Base-by-base conservation (phyloP, 1,140 invertebrate species). In the Linepithema humile region DNA sequence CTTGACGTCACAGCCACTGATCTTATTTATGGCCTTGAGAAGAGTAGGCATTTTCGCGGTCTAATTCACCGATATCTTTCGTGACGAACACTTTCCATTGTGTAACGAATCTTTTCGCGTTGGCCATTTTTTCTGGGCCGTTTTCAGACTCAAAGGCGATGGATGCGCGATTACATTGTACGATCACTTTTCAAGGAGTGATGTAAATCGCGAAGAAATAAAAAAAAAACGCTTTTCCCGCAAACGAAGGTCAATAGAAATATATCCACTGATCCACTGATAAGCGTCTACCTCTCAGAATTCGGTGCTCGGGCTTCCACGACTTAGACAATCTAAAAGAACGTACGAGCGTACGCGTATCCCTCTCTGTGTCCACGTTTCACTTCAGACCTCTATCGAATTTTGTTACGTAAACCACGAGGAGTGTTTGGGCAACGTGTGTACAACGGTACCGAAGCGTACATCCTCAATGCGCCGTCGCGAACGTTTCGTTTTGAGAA, bases 21-120 rank as follows among this genome's bases (percentile, higher is more conserved):
- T 92, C 86, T 93, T 92, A 90, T 92, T 87, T 88, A 89, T 91
- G 93, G 92, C 94, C 94, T 94, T 94, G 93, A 93, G 94, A 93
- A 88, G 88, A 88, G 62, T 78, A 85, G 40, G 86, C 89, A 91
- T 89, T 91, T 94, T 91, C 90, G 88, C 92, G 94, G 92, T 94
- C 94, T 94, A 93, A 93, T 94, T 94, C 92, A 85, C 90, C 88
- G 90, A 91, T 92, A 92, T 90, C 90, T 93, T 91, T 93, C 92
- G 89, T 91, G 90, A 93, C 91, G 91, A 92, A 93, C 93, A 94
- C 94, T 94, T 94, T 94, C 94, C 93, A 94, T 94, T 94, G 93
- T 94, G 92, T 94, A 94, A 94, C 91, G 91, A 91, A 92, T 92
- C 91, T 93, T 91, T 69, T 87, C 38, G 69, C 48, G 7, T n/a